phyloP scores from a whole-genome alignment of 1,140 invertebrate species.

The Aphis gossypii region DNA sequence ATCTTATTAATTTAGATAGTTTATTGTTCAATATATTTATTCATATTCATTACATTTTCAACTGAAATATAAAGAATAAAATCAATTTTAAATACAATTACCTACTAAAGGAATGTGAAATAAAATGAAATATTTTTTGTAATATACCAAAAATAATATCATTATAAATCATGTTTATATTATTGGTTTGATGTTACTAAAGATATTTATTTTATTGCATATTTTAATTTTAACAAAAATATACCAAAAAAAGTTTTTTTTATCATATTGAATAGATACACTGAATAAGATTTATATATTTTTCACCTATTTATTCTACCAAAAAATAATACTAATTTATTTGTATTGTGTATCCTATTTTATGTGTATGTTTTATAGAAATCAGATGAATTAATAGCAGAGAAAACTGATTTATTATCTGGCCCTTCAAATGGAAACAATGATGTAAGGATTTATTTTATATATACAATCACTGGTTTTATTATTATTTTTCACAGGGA shows the following conservation, averaged over 20 bases:
- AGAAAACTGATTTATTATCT: constrained; percentile 56
- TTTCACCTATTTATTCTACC: not conserved
- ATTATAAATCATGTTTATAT: not conserved
- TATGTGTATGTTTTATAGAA: constrained; percentile 52
- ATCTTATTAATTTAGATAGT: not conserved
- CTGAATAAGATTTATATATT: not conserved
- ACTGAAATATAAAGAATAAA: not conserved
- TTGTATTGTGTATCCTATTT: constrained; percentile 14
- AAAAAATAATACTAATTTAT: not conserved
- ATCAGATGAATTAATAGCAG: constrained; percentile 37
- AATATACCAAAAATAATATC: too few relatives aligned
- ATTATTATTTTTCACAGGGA: not conserved
- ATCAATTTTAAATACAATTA: too few relatives aligned
- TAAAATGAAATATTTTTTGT: not conserved
- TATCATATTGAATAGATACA: not conserved
- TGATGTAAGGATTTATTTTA: constrained; percentile 48
- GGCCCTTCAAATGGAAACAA: constrained; percentile 38
- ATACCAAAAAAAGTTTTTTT: not conserved
- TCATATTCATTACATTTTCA: not conserved
- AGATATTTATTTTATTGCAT: not conserved
- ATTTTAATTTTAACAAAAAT: not conserved
- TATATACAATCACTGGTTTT: not conserved
- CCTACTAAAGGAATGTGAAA: not conserved
- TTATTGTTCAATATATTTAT: not conserved
- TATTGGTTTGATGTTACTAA: not conserved